These are phyloP conservation scores for Drosophila pseudotakahashii DNA, from an alignment of 2,888 invertebrate species.

Conservation along the genomic window DNA sequence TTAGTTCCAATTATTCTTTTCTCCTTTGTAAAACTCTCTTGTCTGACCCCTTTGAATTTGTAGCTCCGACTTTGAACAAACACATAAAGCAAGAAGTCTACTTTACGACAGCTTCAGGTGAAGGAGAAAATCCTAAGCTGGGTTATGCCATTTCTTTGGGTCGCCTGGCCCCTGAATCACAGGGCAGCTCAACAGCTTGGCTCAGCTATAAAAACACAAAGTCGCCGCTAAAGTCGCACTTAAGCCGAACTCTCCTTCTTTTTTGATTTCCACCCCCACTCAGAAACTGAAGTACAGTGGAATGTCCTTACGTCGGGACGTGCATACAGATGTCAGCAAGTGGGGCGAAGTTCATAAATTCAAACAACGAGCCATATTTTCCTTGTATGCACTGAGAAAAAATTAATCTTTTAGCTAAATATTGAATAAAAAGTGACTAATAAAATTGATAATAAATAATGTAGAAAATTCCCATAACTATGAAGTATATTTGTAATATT, in stretches of 20 bases:
- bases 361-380: slow-evolving; percentile 55
- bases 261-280: slow-evolving; percentile 11
- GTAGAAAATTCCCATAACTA: too few relatives aligned
- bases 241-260: slow-evolving; percentile 54
- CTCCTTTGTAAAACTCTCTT: slow-evolving; percentile 6
- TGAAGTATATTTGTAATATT: too few relatives aligned
- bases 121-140: slow-evolving; percentile 32
- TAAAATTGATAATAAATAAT: too few relatives aligned
- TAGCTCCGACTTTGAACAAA: slow-evolving; percentile 10
- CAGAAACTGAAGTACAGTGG: slow-evolving; percentile 13
- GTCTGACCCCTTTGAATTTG: slow-evolving; percentile 8
- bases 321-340: slow-evolving; percentile 62
- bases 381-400: not conserved
- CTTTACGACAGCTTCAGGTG: slow-evolving; percentile 30
- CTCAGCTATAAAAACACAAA: slow-evolving; percentile 61
- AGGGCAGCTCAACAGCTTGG: slow-evolving; percentile 70
- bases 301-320: slow-evolving; percentile 25
- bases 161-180: slow-evolving; percentile 16
- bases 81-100: slow-evolving; percentile 12
- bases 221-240: slow-evolving; percentile 62
- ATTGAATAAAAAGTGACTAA: too few relatives aligned
- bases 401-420: not conserved
- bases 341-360: slow-evolving; percentile 73
- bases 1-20: slow-evolving; percentile 33
- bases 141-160: slow-evolving; percentile 41